phyloP scores from a whole-genome alignment of 2,797 vertebrate genomes.

The Carduelis carduelis region DNA sequence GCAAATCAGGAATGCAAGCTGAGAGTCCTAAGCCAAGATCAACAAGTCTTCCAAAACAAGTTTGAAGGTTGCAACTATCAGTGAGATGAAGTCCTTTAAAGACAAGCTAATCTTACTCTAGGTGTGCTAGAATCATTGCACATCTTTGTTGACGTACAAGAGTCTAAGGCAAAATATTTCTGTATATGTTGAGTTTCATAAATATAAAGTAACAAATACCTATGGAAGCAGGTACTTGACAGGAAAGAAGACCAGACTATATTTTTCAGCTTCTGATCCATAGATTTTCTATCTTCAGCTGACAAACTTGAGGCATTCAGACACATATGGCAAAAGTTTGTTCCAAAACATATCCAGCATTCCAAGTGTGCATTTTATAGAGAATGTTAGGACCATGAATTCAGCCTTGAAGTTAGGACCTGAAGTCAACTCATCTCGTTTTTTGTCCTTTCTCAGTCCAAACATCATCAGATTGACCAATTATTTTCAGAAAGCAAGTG shows the following conservation, averaged over 20 bases:
- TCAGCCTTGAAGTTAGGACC: not conserved
- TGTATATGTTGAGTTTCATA: not conserved
- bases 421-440: not conserved
- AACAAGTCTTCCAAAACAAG: not conserved
- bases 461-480: not conserved
- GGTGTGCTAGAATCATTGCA: not conserved
- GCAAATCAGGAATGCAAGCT: not conserved
- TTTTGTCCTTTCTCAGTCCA: not conserved
- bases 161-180: not conserved
- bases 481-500: not conserved
- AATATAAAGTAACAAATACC: not conserved
- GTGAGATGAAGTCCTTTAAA: not conserved
- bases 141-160: not conserved
- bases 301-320: not conserved
- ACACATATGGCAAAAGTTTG: not conserved
- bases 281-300: not conserved
- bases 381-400: not conserved
- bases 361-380: not conserved
- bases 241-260: not conserved
- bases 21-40: not conserved
- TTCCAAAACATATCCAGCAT: not conserved
- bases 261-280: not conserved
- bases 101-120: not conserved
- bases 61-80: not conserved
- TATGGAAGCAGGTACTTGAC: not conserved